Base-by-base conservation (phyloP, 2,113 vertebrate species). In the Ageneiosus marmoratus region DNA sequence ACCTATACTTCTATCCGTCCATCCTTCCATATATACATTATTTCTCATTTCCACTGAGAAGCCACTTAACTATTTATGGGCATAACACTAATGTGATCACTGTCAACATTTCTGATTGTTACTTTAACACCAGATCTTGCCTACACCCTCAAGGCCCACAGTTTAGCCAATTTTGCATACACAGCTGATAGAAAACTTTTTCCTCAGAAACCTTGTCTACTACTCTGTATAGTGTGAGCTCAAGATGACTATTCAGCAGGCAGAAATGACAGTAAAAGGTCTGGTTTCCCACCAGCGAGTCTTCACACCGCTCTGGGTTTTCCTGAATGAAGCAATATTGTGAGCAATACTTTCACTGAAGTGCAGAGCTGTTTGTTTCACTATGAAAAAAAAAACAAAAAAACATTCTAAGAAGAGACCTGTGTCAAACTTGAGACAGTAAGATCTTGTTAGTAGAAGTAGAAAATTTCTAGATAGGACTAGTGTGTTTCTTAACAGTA, bases 271-370 rank as follows among this genome's bases (percentile, higher is more conserved):
- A 6, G 29, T 69, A 37, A 50, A 50, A 48, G 7, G 48, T 34
- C 11, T 80, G 29, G 63, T 55, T 80, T 80, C 79, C 32, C 6
- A 8, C 12, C 24, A 27, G 2, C 10, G 4, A 67, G 18, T 13
- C 13, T 7, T 37, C 24, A 13, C 18, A 55, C 16, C 11, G 34
- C 32, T 53, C 29, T 74, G 72, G 46, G 41, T 6, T 79, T 67
- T 80, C 44, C 46, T 69, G 62, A 37, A 67, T 79, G 20, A 80
- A 55, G 24, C 37, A 41, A 27, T 70, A 76, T 76, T 34, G 10
- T 55, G 8, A 41, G 22, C 22, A 80, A 37, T 16, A 9, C 27
- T 55, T 80, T 12, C 3, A 16, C 2, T 53, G 78, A 51, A 8
- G 0, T 80, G 62, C 50, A n/a, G 62, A 53, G 6, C 1, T 69